Evolutionary conservation across 2,113 vertebrate genomes (phyloP).

Genomic region (Chitala chitala): DNA sequence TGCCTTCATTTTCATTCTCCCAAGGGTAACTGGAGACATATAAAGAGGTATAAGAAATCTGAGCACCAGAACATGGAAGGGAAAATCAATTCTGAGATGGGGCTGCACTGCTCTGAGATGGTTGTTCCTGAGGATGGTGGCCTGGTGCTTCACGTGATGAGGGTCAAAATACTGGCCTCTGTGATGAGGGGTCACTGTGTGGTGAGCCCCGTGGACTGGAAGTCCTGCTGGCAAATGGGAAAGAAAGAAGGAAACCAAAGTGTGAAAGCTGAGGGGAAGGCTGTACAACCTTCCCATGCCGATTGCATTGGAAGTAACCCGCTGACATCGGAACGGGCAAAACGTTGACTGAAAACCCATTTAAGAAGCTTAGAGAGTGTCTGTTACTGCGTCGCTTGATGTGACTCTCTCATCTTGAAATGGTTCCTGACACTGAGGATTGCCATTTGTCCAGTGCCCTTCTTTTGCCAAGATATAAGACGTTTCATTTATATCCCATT

Average conservation of each 20-base stretch:
- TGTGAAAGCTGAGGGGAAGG: too few species aligned
- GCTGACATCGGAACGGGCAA: too few species aligned
- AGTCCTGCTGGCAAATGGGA: too few species aligned
- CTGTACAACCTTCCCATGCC: too few species aligned
- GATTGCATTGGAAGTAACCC: too few species aligned
- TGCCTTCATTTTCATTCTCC: slow-evolving; percentile 16
- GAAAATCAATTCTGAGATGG: slow-evolving; percentile 18
- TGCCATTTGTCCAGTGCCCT: neutral
- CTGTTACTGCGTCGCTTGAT: neutral
- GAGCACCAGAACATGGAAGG: neutral
- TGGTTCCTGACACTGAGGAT: neutral
- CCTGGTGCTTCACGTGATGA: neutral
- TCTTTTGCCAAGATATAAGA: slow-evolving; percentile 2
- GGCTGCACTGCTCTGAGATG: neutral
- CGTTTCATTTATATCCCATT: slow-evolving; percentile 1
- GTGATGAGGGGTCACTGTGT: neutral
- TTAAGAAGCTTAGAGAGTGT: neutral
- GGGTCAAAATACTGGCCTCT: neutral
- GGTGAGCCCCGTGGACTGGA: neutral
- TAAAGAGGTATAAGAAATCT: slow-evolving; percentile 21
- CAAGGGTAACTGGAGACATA: slow-evolving; percentile 16
- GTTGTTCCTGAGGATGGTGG: neutral
- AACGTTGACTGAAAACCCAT: neutral
- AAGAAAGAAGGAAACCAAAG: too few species aligned
- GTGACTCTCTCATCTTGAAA: neutral